A percentile compares a stretch with the other conserved stretches of the same genome.
Conservation (phyloP, 2,888 invertebrate species). For the Drosophila picticornis region DNA sequence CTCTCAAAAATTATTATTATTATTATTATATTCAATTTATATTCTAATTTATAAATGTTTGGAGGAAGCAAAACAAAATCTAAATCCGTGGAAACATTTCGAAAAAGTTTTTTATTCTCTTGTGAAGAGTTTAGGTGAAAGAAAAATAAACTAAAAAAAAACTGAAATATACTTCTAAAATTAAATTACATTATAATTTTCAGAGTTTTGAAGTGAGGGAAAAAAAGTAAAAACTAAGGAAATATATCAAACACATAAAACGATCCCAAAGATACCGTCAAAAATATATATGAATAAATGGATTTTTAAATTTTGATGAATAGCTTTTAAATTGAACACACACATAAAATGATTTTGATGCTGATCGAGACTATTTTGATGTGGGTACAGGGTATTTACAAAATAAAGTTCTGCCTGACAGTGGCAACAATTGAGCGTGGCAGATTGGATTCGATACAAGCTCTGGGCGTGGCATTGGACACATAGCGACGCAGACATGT, state of each 20-base stretch:
- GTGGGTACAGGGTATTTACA: background rate
- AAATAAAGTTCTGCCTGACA: conserved; percentile 19
- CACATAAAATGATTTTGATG: background rate
- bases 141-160: background rate
- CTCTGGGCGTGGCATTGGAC: conserved; percentile 50
- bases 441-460: conserved; percentile 48
- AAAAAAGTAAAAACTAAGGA: background rate
- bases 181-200: background rate
- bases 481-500: conserved; percentile 60
- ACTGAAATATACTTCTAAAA: too few relatives aligned
- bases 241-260: background rate
- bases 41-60: too few relatives aligned
- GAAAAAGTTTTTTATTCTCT: background rate
- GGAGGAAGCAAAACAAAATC: background rate
- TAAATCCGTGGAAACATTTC: background rate
- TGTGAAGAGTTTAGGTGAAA: background rate
- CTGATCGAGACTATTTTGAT: background rate
- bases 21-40: too few relatives aligned
- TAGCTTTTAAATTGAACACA: background rate
- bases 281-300: background rate
- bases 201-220: background rate
- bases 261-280: background rate
- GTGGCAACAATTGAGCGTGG: conserved; percentile 47
- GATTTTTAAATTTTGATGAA: background rate
- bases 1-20: background rate